These are phyloP conservation scores for Chaenocephalus aceratus DNA, from an alignment of 2,113 vertebrate species.

Conservation along the genomic window DNA sequence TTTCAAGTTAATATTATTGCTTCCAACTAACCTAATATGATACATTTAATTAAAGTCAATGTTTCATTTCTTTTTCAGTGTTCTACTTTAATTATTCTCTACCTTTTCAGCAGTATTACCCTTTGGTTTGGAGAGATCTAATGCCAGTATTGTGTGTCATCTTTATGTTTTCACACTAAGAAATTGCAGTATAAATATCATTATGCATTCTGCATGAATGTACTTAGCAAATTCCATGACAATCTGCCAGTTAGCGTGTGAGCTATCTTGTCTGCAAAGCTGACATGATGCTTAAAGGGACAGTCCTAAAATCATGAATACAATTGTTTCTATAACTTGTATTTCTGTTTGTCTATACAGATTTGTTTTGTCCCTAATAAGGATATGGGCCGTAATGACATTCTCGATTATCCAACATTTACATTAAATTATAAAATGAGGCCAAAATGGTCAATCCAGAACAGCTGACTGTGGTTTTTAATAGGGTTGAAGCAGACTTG, in stretches of 20 bases:
- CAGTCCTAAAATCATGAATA: too few relatives aligned
- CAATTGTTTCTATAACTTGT: too few relatives aligned
- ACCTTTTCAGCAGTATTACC: background rate
- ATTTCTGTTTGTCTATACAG: too few relatives aligned
- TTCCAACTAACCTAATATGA: too few relatives aligned
- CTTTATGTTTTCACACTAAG: background rate
- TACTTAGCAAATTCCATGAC: background rate
- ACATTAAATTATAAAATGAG: background rate
- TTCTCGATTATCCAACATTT: too few relatives aligned
- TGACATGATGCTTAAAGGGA: background rate
- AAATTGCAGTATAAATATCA: background rate
- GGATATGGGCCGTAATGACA: too few relatives aligned
- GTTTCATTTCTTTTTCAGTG: too few relatives aligned
- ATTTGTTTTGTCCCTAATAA: too few relatives aligned
- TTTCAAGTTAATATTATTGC: too few relatives aligned
- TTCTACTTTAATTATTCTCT: background rate
- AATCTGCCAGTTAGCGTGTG: background rate
- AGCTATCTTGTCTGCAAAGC: background rate
- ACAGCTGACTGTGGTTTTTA: background rate
- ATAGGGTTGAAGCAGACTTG: background rate
- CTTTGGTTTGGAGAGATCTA: background rate
- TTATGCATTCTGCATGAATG: background rate
- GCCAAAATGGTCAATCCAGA: background rate
- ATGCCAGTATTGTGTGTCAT: background rate
- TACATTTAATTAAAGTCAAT: too few relatives aligned